Percentiles rank a stretch among this genome's conserved stretches.
Conservation (phyloP, 2,113 vertebrate genomes). For the Peromyscus californicus region DNA sequence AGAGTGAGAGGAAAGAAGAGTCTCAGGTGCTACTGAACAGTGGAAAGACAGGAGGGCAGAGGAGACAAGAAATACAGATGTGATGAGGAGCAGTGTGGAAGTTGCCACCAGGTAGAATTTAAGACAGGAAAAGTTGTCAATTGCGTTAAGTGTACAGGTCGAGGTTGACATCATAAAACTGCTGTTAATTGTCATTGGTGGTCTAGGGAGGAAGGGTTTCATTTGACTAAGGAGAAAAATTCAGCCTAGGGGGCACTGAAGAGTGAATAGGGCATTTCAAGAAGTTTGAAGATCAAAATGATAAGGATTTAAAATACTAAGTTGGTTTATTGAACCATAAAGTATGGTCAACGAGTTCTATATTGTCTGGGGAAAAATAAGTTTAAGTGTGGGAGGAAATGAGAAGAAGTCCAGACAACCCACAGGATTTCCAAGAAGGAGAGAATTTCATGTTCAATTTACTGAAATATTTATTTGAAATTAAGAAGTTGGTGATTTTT, state of each 20-base stretch:
- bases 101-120: background rate
- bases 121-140: background rate
- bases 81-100: background rate
- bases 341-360: background rate
- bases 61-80: background rate
- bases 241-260: background rate
- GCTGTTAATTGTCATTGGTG: background rate
- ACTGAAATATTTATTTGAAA: conserved; percentile 51
- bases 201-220: background rate
- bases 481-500: background rate
- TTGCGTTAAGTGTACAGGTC: background rate
- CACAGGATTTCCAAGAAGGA: background rate
- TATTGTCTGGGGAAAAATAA: background rate
- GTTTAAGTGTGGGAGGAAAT: background rate
- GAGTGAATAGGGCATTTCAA: background rate
- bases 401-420: background rate
- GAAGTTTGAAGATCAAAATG: background rate
- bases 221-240: background rate
- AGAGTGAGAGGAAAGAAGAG: background rate
- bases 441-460: background rate
- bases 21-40: background rate
- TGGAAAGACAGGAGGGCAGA: background rate
- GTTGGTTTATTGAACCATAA: background rate
- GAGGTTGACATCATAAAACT: background rate
- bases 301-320: background rate